phyloP scores from a whole-genome alignment of 2,797 vertebrate genomes.

The Halcyon leucocephala region DNA sequence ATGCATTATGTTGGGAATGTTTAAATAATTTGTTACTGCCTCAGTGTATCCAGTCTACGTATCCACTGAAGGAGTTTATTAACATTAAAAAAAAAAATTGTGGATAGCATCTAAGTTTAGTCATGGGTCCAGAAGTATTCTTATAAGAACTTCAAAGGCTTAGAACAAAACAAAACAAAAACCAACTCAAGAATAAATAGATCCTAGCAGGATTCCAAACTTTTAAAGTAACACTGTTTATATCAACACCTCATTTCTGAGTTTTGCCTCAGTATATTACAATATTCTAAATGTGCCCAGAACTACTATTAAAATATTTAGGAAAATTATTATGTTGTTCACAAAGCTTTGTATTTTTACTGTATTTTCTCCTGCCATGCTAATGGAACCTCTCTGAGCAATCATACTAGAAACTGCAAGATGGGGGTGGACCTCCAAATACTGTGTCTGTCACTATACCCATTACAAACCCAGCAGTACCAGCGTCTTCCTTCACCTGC shows the following conservation, averaged over 20 bases:
- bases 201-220: background rate
- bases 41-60: background rate
- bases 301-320: background rate
- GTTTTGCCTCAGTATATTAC: background rate
- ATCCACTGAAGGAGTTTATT: background rate
- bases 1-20: background rate
- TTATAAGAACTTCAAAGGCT: background rate
- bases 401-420: background rate
- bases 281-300: background rate
- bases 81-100: background rate
- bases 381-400: background rate
- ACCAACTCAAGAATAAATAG: background rate
- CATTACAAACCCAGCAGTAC: background rate
- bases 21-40: background rate
- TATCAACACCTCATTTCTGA: background rate
- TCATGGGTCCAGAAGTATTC: background rate
- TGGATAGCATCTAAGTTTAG: background rate
- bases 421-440: background rate
- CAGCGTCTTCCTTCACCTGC: background rate
- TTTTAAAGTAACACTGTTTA: background rate
- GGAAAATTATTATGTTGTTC: accelerated
- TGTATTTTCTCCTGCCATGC: background rate
- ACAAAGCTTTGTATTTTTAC: background rate
- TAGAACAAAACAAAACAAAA: background rate
- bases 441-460: background rate